Conservation (phyloP, 2,797 vertebrate genomes). For the Philypnodon macrostomus region DNA sequence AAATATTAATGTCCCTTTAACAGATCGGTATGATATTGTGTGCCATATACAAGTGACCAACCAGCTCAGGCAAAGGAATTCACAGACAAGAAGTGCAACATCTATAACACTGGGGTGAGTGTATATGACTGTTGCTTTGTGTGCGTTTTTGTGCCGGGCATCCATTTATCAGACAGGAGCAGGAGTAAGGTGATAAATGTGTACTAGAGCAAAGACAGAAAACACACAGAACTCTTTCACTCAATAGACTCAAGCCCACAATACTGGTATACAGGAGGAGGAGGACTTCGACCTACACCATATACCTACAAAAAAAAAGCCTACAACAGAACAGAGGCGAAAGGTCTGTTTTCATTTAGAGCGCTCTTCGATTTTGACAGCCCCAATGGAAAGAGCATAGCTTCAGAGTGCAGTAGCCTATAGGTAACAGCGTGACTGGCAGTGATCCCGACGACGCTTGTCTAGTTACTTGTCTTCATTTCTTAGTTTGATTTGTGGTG, state of each 20-base stretch:
- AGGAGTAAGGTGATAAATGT: constrained; percentile 53
- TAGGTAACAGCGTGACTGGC: constrained; percentile 64
- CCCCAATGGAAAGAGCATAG: constrained; percentile 53
- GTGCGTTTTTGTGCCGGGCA: constrained; percentile 46
- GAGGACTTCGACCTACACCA: constrained; percentile 50
- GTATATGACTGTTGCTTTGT: constrained; percentile 28
- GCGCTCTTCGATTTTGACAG: constrained; percentile 58
- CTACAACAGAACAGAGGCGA: constrained; percentile 36
- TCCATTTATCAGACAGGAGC: constrained; percentile 48
- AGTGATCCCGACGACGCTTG: constrained; percentile 62
- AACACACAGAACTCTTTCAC: constrained; percentile 50
- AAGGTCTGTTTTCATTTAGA: constrained; percentile 67
- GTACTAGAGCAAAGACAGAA: constrained; percentile 33
- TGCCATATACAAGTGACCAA: neutral
- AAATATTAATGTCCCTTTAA: no score
- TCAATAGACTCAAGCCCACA: constrained; percentile 50
- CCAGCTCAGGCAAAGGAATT: constrained; percentile 24
- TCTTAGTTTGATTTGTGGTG: constrained; percentile 70
- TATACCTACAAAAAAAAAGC: constrained; percentile 30
- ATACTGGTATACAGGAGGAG: constrained; percentile 51
- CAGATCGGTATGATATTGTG: no score
- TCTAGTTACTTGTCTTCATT: constrained; percentile 69
- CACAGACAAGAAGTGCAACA: constrained; percentile 38
- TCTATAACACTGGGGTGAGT: constrained; percentile 24
- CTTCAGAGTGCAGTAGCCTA: constrained; percentile 53